Evolutionary conservation across 1,140 invertebrate genomes (phyloP), one percentile per base, ranked within the genome.

Genomic region (Ips typographus): DNA sequence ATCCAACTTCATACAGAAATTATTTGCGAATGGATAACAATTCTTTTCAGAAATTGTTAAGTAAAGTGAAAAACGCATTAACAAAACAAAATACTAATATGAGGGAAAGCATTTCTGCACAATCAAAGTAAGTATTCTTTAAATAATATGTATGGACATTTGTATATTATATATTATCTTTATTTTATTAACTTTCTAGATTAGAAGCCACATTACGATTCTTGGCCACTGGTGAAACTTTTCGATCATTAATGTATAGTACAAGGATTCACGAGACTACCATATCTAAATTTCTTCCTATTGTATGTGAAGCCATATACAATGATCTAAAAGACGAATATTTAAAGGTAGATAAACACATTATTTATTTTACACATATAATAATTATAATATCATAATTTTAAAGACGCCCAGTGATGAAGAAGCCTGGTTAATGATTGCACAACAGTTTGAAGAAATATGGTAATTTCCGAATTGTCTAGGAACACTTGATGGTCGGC

Each of bases 271-370:
- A 65, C 41, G 63, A 65, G 40, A 55, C 44, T 40, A 65, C 43
- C 36, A 65, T 65, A 37, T 55, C 49, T 8, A 55, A 38, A 65
- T 65, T 65, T 53, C 38, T 65, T 38, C 63, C 63, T 40, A 40
- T 49, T 36, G 51, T 65, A 8, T 65, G 51, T 40, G 7, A 60
- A 40, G 42, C 36, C n/a, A 38, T 60, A 60, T 60, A 60, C 39
- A 41, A 38, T 8, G 8, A 49, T 49, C 3, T 63, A 5, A 63
- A 49, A 52, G 8, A 22, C 38, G 41, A 53, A 52, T 39, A 44
- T 49, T 78, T 75, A 57, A 67, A 78, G 70, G 65, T 77, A 72
- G 71, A 76, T 71, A 76, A 59, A 51, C 60, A 40, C 22, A 22
- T 22, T 22, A 22, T 22, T 22, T 22, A 22, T 60, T 80, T 44